Conservation (phyloP, 1,140 invertebrate species). For the Leptonema lineaticorne region DNA sequence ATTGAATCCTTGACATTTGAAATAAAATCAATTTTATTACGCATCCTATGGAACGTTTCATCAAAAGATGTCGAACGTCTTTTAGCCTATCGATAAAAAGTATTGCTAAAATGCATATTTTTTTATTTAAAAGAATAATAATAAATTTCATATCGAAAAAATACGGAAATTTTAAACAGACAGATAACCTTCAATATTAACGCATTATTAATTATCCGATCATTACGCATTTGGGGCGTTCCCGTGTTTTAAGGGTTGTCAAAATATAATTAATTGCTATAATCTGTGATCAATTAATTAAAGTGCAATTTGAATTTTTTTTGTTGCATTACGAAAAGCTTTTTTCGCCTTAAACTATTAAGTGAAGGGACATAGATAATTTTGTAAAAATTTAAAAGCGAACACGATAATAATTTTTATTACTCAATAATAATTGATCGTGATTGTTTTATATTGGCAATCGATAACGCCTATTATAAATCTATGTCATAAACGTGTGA, state of each 20-base stretch:
- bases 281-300: background rate
- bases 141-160: no score
- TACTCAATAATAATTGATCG: background rate
- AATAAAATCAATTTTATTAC: no score
- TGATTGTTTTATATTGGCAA: slow-evolving; percentile 6
- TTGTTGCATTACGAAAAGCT: background rate
- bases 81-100: no score
- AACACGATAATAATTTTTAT: background rate
- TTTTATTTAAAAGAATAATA: no score
- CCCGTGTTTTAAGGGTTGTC: background rate
- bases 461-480: background rate
- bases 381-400: background rate
- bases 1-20: slow-evolving; percentile 3
- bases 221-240: slow-evolving; percentile 4
- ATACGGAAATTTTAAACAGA: background rate
- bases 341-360: background rate
- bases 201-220: slow-evolving; percentile 1
- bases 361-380: slow-evolving; percentile 7
- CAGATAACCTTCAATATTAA: background rate
- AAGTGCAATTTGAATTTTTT: background rate
- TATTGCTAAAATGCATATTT: no score
- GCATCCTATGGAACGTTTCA: no score
- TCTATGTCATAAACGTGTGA: background rate
- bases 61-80: no score
- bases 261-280: background rate